Evolutionary conservation across 2,113 vertebrate genomes (phyloP), one percentile per base, ranked within the genome.

Genomic region (Tamias sibiricus): DNA sequence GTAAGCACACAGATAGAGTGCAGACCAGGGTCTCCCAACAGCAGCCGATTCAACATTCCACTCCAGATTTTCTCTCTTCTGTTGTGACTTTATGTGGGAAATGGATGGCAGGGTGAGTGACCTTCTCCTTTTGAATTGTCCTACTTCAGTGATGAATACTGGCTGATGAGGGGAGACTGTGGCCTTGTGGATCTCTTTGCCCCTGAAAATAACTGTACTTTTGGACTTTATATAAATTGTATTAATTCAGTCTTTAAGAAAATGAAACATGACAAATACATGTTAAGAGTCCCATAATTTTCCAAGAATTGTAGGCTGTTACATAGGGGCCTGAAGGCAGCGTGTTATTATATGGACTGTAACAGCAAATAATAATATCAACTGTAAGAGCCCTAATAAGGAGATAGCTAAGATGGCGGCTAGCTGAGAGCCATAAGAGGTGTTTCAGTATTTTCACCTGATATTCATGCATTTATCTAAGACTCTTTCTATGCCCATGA

Each of bases 1-100:
- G 75, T 94, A 91, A 93, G 82, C 71, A 83, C 77, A 95, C 97
- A 98, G 97, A 97, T 89, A 96, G 96, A 96, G 94, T 96, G 96
- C 97, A 97, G 96, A 80, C 96, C 97, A 98, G 96, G 96, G 94
- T 97, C 97, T 98, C 97, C 97, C 93, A 97, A 97, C 97, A 97
- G 97, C 86, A 97, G 96, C 88, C 37, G 8, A 47, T 26, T 93
- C 94, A 89, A 89, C 35, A 74, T 47, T 91, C 44, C 79, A 91
- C 44, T 96, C 81, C 79, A n/a, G 62, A 68, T 71, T 84, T 84
- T 77, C 84, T 91, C 85, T 96, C 93, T 91, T 97, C 88, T 2
- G n/a, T 13, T 95, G 84, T 92, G 72, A 87, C 62, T 80, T 71
- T 92, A 88, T 80, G 28, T 89, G 49, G 40, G 68, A 64, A 94